These are phyloP conservation scores for Brachionus koreanus DNA, from an alignment of 1,140 invertebrate species.

Conservation along the genomic window DNA sequence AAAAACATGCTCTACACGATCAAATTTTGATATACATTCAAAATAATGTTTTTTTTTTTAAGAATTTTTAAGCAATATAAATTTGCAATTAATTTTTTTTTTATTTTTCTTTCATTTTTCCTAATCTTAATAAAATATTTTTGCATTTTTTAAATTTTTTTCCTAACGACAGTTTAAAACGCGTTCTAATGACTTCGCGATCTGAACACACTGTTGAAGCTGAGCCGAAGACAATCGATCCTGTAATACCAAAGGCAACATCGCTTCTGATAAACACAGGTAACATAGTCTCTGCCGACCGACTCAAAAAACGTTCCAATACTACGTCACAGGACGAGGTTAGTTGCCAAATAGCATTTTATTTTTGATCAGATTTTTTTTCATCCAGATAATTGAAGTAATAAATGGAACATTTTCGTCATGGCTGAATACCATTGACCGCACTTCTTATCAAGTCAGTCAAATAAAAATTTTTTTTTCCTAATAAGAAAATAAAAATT, in stretches of 20 bases:
- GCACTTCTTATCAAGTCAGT: not conserved
- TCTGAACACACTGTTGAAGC: not conserved
- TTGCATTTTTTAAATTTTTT: not conserved
- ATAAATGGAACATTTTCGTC: constrained; percentile 13
- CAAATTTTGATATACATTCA: not conserved
- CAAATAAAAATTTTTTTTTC: not conserved
- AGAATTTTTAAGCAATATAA: not conserved
- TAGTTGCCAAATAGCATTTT: not conserved
- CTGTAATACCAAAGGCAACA: constrained; percentile 21
- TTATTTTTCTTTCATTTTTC: not conserved
- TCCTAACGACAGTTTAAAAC: not conserved
- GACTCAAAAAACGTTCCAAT: constrained; percentile 33
- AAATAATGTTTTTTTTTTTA: not conserved
- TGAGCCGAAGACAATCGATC: not conserved
- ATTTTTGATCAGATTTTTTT: not conserved
- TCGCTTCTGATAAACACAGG: not conserved
- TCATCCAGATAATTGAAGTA: constrained; percentile 5
- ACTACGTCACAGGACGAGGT: constrained; percentile 32
- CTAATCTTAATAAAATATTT: not conserved
- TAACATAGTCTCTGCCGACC: constrained; percentile 17
- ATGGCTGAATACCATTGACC: not conserved
- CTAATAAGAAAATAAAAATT: not conserved
- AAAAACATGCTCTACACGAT: not conserved
- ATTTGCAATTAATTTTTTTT: not conserved
- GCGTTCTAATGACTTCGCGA: not conserved